Evolutionary conservation across 2,888 invertebrate genomes (phyloP).

Genomic region (Calliphora vomitoria): DNA sequence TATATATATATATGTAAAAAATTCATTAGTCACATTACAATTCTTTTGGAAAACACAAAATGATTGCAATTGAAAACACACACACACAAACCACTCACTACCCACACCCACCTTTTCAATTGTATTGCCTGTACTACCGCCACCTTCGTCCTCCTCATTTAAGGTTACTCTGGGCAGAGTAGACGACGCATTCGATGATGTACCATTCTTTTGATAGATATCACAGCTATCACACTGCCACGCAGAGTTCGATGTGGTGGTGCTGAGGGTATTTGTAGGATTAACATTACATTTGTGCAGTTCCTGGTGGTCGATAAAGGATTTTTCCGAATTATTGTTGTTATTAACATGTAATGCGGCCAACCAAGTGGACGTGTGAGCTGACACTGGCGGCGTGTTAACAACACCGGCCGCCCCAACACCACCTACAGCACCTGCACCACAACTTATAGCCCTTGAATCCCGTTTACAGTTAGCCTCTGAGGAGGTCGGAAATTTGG

Average conservation of each 20-base stretch:
- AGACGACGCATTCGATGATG: constrained; percentile 23
- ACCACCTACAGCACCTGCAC: constrained; percentile 53
- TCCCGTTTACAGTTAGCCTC: constrained; percentile 64
- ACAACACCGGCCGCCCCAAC: constrained; percentile 52
- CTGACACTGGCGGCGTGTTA: constrained; percentile 75
- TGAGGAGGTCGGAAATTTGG: constrained; percentile 73
- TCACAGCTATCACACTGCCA: constrained; percentile 66
- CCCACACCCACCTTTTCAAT: constrained; percentile 37
- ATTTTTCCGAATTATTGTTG: constrained; percentile 71
- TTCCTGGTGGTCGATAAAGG: constrained; percentile 60
- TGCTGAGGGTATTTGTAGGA: constrained; percentile 30
- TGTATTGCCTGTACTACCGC: constrained; percentile 25
- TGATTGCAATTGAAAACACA: constrained; percentile 2
- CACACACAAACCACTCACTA: background rate
- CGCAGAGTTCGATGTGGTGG: constrained; percentile 21
- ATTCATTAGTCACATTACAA: constrained; percentile 38
- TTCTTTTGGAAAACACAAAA: constrained; percentile 5
- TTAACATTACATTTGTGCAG: constrained; percentile 65
- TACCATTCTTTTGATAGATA: constrained; percentile 56
- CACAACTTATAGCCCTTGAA: constrained; percentile 46
- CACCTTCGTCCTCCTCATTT: constrained; percentile 70
- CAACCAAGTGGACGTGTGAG: constrained; percentile 68
- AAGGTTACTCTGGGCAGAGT: constrained; percentile 43
- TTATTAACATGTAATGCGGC: constrained; percentile 73
- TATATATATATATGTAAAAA: background rate